These are phyloP conservation scores for Scaptomyza tumidula DNA, from an alignment of 2,888 invertebrate species.

Conservation along the genomic window DNA sequence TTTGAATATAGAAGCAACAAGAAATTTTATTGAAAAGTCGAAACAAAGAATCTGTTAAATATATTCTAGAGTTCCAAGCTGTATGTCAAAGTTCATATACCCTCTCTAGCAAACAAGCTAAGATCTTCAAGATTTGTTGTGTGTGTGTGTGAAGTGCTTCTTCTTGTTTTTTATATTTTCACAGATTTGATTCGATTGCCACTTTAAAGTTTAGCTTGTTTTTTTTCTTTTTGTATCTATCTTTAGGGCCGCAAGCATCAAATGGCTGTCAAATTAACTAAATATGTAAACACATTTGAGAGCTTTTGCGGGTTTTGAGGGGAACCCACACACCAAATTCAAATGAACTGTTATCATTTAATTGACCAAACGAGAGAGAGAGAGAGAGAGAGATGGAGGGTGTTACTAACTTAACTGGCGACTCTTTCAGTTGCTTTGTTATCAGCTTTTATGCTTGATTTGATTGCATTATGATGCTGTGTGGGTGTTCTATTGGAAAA, in stretches of 20 bases:
- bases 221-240: constrained; percentile 6
- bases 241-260: constrained; percentile 31
- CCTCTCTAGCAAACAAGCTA: background rate
- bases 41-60: no score
- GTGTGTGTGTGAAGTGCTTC: constrained; percentile 43
- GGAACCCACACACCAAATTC: constrained; percentile 59
- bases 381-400: constrained; percentile 1
- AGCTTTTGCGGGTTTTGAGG: constrained; percentile 1
- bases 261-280: constrained; percentile 74
- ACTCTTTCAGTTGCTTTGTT: constrained; percentile 34
- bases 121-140: constrained; percentile 43
- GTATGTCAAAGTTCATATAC: background rate
- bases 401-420: no score
- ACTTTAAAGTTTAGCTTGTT: constrained; percentile 37
- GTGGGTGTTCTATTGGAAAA: constrained; percentile 44
- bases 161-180: constrained; percentile 15
- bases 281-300: constrained; percentile 43
- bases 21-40: no score
- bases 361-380: constrained; percentile 30
- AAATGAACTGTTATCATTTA: constrained; percentile 75
- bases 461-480: constrained; percentile 32
- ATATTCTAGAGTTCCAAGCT: constrained; percentile 4
- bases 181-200: constrained; percentile 49
- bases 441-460: constrained; percentile 64
- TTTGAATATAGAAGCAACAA: no score